Percentiles rank a stretch among this genome's conserved stretches.
phyloP scores from a whole-genome alignment of 1,140 invertebrate genomes.

The Drosophila ananassae region DNA sequence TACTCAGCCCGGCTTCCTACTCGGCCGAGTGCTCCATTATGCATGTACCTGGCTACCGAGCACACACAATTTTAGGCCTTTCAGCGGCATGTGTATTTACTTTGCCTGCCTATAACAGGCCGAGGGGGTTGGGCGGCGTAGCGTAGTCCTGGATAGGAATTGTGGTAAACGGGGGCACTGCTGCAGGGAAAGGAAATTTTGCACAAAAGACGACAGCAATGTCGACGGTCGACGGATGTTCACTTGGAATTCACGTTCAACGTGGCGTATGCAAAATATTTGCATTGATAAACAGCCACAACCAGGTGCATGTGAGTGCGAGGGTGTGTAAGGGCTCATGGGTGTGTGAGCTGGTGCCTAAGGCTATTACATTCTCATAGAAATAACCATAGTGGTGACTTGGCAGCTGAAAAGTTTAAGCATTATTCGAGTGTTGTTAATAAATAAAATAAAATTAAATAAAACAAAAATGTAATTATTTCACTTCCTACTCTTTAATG shows the following conservation, averaged over 20 bases:
- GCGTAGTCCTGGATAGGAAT: not conserved
- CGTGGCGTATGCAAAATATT: constrained; percentile 82
- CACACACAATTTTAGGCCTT: constrained; percentile 71
- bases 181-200: constrained; percentile 41
- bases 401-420: constrained; percentile 8
- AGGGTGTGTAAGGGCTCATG: constrained; percentile 9
- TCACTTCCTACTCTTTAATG: not conserved
- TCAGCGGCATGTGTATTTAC: constrained; percentile 67
- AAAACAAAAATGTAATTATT: not conserved
- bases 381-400: constrained; percentile 39
- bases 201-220: constrained; percentile 59
- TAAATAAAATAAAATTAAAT: not conserved
- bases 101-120: constrained; percentile 28
- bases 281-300: constrained; percentile 79
- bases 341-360: constrained; percentile 4
- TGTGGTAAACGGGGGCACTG: constrained; percentile 21
- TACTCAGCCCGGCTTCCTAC: constrained; percentile 33
- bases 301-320: constrained; percentile 22
- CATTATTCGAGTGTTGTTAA: not conserved
- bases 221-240: constrained; percentile 61
- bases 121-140: not conserved
- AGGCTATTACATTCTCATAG: constrained; percentile 36
- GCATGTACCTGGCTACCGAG: constrained; percentile 47
- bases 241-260: constrained; percentile 80
- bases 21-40: constrained; percentile 66